phyloP scores from a whole-genome alignment of 2,113 vertebrate genomes.

The Planiliza haematocheilus region DNA sequence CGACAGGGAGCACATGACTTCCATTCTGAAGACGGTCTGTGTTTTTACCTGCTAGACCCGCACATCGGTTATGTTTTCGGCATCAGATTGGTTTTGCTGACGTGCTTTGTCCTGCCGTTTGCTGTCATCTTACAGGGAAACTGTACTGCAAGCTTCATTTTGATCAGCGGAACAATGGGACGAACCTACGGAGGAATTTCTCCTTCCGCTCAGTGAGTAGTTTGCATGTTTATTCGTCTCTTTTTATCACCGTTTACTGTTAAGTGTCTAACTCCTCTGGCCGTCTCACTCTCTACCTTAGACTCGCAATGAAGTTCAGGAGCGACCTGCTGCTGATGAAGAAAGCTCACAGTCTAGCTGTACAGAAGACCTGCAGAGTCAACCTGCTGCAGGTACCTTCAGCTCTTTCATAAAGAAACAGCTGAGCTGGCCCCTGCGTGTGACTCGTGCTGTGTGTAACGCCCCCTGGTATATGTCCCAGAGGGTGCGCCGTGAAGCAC shows the following conservation, averaged over 20 bases:
- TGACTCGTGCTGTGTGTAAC: conserved; percentile 87
- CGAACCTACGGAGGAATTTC: conserved; percentile 84
- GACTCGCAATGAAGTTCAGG: conserved; percentile 34
- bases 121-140: conserved; percentile 84
- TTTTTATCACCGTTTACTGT: background rate
- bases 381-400: conserved; percentile 91
- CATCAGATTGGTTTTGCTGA: background rate
- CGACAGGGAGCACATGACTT: conserved; percentile 91
- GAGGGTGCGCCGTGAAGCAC: conserved; percentile 84
- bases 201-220: conserved; percentile 78
- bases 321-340: conserved; percentile 51
- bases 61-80: background rate
- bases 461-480: conserved; percentile 85
- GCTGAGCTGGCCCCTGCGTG: conserved; percentile 89
- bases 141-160: conserved; percentile 98
- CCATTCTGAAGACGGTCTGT: conserved; percentile 89
- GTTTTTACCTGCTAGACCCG: background rate
- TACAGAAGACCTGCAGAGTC: conserved; percentile 79
- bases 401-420: conserved; percentile 87
- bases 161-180: conserved; percentile 86
- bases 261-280: conserved; percentile 1
- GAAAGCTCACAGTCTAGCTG: conserved; percentile 63
- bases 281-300: conserved; percentile 10
- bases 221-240: background rate
- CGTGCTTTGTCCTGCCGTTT: background rate